These are phyloP conservation scores for Megaceryle torquata DNA, from an alignment of 2,113 vertebrate species.

Conservation along the genomic window DNA sequence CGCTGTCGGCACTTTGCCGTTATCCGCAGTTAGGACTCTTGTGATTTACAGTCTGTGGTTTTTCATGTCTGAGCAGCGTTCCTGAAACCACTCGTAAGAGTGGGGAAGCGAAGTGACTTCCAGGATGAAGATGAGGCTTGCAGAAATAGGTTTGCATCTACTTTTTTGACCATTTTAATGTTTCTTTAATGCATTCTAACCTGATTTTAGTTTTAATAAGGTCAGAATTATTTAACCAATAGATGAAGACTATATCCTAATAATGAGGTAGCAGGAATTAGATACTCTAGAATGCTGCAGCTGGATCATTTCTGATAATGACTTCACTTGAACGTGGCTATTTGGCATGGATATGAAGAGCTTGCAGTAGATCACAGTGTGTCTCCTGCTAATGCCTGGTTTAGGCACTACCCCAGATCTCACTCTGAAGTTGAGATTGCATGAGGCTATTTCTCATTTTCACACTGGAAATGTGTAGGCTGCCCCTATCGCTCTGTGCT, in stretches of 20 bases:
- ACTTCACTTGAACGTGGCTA: background rate
- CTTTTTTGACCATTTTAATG: background rate
- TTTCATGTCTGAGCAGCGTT: background rate
- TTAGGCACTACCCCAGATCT: background rate
- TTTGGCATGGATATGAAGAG: background rate
- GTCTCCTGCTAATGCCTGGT: background rate
- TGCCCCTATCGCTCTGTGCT: background rate
- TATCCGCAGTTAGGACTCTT: fast-evolving
- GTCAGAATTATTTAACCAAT: background rate
- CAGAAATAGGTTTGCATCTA: background rate
- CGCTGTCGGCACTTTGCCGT: background rate
- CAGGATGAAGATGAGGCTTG: background rate
- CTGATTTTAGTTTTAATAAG: background rate
- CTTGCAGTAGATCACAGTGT: background rate
- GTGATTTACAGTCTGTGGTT: background rate
- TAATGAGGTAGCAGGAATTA: background rate
- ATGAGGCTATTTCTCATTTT: background rate
- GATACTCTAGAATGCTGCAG: background rate
- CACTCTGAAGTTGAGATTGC: background rate
- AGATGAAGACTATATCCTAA: background rate
- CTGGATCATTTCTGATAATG: background rate
- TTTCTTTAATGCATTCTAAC: background rate
- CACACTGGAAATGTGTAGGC: background rate
- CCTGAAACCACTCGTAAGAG: background rate
- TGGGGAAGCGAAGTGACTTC: background rate